A percentile compares a stretch with the other conserved stretches of the same genome.
These are phyloP conservation scores for Aphis craccivora DNA, from an alignment of 1,140 invertebrate species.

Conservation along the genomic window DNA sequence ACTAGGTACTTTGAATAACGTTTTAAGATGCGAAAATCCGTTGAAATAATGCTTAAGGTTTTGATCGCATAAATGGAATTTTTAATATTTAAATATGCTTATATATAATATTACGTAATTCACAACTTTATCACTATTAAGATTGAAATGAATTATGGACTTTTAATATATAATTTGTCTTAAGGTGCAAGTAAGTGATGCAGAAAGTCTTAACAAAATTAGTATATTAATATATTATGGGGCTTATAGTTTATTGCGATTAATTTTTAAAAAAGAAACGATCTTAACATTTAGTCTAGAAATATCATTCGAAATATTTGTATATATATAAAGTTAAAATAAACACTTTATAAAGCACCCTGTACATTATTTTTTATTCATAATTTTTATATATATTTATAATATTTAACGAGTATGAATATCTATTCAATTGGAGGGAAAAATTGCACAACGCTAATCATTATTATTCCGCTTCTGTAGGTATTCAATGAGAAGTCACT, in stretches of 20 bases:
- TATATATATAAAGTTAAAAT: background rate
- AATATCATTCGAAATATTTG: background rate
- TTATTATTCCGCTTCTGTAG: conserved; percentile 38
- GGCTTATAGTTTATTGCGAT: too few relatives aligned
- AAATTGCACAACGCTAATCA: background rate
- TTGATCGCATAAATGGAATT: background rate
- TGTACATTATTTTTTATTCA: background rate
- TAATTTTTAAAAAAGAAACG: too few relatives aligned
- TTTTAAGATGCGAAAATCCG: background rate
- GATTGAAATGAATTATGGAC: background rate
- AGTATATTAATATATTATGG: background rate
- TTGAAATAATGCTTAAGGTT: background rate
- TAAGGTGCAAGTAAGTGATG: too few relatives aligned
- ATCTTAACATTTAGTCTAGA: too few relatives aligned
- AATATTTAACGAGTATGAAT: background rate
- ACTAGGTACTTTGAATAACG: background rate
- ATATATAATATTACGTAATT: background rate
- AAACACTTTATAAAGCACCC: background rate
- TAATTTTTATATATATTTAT: background rate
- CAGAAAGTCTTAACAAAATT: background rate
- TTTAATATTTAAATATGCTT: background rate
- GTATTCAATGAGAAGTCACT: conserved; percentile 16
- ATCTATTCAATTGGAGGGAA: background rate
- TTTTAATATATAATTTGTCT: background rate
- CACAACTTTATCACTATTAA: background rate